These are phyloP conservation scores for Mormyrus iriodes DNA, from an alignment of 2,113 vertebrate species.

Conservation along the genomic window DNA sequence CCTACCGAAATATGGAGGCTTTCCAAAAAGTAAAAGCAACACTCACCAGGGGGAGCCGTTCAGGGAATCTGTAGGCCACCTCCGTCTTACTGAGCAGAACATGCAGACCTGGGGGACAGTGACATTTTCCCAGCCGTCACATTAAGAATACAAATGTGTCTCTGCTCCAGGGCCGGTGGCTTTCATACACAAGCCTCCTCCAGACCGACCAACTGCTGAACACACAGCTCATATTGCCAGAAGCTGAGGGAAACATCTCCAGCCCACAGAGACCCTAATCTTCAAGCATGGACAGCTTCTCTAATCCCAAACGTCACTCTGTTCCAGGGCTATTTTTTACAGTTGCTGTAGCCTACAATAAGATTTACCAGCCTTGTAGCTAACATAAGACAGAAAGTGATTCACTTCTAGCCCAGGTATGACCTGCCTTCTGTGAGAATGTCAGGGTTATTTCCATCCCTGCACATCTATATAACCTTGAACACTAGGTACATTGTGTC, in stretches of 20 bases:
- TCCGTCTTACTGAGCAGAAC: slow-evolving; percentile 89
- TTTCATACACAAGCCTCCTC: not conserved
- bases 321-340: not conserved
- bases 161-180: not conserved
- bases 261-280: not conserved
- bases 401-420: not conserved
- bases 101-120: slow-evolving; percentile 73
- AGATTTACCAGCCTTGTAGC: not conserved
- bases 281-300: not conserved
- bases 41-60: slow-evolving; percentile 89
- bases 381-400: not conserved
- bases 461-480: not conserved
- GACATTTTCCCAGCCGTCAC: not conserved
- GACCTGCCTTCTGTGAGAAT: not conserved
- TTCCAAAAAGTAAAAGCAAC: not conserved
- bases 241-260: not conserved
- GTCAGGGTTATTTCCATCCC: not conserved
- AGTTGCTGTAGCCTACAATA: not conserved
- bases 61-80: slow-evolving; percentile 85
- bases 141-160: not conserved
- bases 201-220: not conserved
- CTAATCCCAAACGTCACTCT: not conserved
- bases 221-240: not conserved
- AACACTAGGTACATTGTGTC: not conserved
- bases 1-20: not conserved